Evolutionary conservation across 2,113 vertebrate species (phyloP).

Genomic region (Cromileptes altivelis): DNA sequence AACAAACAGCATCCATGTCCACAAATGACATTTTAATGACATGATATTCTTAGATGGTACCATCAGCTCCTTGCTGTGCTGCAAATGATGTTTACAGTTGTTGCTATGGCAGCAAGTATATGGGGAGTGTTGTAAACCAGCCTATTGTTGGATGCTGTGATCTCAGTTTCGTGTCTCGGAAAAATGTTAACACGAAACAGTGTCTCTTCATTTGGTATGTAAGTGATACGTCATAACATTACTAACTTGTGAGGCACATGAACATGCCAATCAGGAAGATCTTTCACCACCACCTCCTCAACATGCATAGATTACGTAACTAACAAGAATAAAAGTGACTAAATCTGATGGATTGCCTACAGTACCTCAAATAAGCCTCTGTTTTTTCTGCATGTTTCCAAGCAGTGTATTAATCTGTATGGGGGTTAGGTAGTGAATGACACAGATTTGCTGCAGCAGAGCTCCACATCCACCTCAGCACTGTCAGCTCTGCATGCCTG

Average conservation of each 20-base stretch:
- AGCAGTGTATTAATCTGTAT: neutral
- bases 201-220: neutral
- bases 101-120: conserved; percentile 15
- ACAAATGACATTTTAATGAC: conserved; percentile 35
- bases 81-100: conserved; percentile 33
- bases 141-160: neutral
- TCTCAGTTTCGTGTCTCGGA: neutral
- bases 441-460: conserved; percentile 27
- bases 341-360: neutral
- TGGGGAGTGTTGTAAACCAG: conserved; percentile 8
- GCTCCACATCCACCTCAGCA: conserved; percentile 26
- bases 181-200: neutral
- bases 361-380: neutral
- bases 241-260: neutral
- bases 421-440: conserved; percentile 7
- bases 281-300: neutral
- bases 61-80: conserved; percentile 22
- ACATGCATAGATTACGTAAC: neutral
- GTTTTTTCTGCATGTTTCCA: neutral
- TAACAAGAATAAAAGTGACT: neutral
- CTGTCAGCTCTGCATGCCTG: conserved; percentile 51
- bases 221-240: neutral
- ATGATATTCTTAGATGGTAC: conserved; percentile 23
- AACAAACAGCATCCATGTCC: conserved; percentile 35
- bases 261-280: neutral